These are phyloP conservation scores for Ormia ochracea DNA, from an alignment of 2,888 invertebrate genomes.

Conservation along the genomic window DNA sequence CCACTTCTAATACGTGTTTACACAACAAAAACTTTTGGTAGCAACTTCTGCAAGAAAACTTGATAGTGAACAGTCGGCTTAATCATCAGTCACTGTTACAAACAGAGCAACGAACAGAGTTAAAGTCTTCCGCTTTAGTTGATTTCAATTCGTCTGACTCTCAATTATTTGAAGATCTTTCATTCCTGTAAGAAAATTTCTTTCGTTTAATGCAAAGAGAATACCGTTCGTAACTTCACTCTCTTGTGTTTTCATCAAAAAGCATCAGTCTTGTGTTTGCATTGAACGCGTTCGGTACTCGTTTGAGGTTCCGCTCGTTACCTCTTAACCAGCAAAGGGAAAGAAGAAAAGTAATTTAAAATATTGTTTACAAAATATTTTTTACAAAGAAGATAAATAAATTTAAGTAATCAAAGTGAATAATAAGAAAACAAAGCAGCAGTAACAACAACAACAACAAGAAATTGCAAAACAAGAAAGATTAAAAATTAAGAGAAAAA, in stretches of 20 bases:
- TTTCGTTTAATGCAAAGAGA: not conserved
- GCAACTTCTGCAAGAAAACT: too few relatives aligned
- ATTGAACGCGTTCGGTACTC: slow-evolving; percentile 70
- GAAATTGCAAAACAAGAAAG: not conserved
- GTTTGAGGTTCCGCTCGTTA: slow-evolving; percentile 35
- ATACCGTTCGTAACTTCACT: slow-evolving; percentile 65
- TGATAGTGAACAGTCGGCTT: too few relatives aligned
- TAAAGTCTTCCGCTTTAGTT: too few relatives aligned
- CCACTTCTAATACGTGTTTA: too few relatives aligned
- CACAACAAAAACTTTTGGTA: too few relatives aligned
- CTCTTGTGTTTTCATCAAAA: too few relatives aligned
- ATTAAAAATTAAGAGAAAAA: slow-evolving; percentile 4
- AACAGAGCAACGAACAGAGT: too few relatives aligned
- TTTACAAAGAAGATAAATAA: not conserved
- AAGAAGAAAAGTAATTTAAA: not conserved
- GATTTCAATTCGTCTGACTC: too few relatives aligned
- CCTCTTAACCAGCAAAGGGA: slow-evolving; percentile 12
- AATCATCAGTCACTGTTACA: too few relatives aligned
- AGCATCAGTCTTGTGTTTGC: too few relatives aligned
- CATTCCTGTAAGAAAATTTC: slow-evolving; percentile 38
- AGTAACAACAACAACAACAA: not conserved
- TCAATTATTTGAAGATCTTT: slow-evolving; percentile 57
- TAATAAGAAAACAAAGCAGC: not conserved
- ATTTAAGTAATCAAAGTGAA: slow-evolving; percentile 2
- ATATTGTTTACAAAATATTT: slow-evolving; percentile 38